Conservation (phyloP, 2,797 vertebrate species). For the Phrynocephalus forsythii region DNA sequence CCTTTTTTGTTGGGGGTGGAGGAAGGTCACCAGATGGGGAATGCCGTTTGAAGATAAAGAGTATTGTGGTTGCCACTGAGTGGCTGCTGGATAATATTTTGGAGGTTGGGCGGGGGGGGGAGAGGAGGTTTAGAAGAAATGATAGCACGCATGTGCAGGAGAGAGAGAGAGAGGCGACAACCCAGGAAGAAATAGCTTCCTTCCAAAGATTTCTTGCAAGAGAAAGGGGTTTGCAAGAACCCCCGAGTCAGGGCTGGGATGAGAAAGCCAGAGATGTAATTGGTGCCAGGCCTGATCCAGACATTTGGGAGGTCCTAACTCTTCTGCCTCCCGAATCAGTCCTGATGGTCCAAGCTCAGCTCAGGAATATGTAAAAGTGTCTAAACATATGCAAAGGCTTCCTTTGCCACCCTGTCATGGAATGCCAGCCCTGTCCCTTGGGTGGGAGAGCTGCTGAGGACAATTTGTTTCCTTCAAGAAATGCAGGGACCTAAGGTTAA, state of each 20-base stretch:
- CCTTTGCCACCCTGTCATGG: not conserved
- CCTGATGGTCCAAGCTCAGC: not conserved
- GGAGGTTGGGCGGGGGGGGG: not conserved
- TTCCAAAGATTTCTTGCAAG: no score
- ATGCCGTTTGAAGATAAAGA: not conserved
- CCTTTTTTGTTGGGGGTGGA: not conserved
- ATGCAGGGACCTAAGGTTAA: not conserved
- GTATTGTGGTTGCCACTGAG: no score
- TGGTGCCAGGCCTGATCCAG: not conserved
- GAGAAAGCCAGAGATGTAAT: no score
- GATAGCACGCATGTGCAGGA: not conserved
- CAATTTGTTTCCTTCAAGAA: not conserved
- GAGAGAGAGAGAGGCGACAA: not conserved
- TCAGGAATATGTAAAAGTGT: not conserved
- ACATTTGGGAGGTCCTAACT: no score
- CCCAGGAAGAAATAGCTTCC: not conserved
- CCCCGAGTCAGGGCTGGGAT: not conserved
- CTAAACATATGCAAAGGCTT: not conserved
- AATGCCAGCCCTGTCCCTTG: no score
- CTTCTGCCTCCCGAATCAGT: not conserved
- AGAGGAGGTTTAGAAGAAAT: not conserved
- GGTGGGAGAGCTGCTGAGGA: constrained; percentile 27
- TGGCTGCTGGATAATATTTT: no score
- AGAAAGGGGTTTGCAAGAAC: constrained; percentile 54
- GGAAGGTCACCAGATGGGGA: not conserved